Evolutionary conservation across 2,797 vertebrate genomes (phyloP), one percentile per base, ranked within the genome.

Genomic region (Xyrichtys novacula): DNA sequence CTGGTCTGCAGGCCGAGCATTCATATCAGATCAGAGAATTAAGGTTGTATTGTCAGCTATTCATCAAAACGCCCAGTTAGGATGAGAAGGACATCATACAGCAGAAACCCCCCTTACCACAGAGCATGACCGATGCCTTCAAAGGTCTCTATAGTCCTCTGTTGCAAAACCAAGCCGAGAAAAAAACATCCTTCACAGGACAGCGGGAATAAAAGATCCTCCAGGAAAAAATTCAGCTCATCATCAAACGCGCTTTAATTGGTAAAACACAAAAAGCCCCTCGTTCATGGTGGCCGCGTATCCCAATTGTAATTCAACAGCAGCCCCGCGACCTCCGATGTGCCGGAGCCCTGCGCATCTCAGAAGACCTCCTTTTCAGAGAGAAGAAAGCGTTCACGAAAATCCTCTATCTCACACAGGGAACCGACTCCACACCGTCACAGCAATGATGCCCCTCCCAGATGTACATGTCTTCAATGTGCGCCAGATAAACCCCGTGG

Each of bases 261-360:
- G 8, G 26, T 10, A 1, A 17, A 1, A 11, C 7, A 14, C 9
- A 12, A 67, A 43, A 9, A 22, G 52, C 57, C 34, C 10, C 49
- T 19, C 39, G 54, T 40, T 80, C 86, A 65, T 67, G 69, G 48
- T 60, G 70, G 7, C 63, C 77, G 47, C 71, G 62, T 34, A 25
- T 88, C 79, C 67, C 72, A 62, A 84, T 91, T 90, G 69, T 64
- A 73, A 92, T 92, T 92, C 88, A 89, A 47, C 84, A 85, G 85
- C 87, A 73, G 83, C 83, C 50, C 65, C 74, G 63, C 68, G 79
- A 82, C 79, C 83, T 80, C 80, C 81, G 86, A 72, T 57, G 80
- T 73, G 84, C 83, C 82, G 75, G 76, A 72, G 76, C 83, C 32
- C 31, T 88, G 87, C 88, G 88, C 90, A 90, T 89, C 88, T 83